These are phyloP conservation scores for Actinostola sp. DNA, from an alignment of 92 coral and sea anemone genomes.

Conservation along the genomic window DNA sequence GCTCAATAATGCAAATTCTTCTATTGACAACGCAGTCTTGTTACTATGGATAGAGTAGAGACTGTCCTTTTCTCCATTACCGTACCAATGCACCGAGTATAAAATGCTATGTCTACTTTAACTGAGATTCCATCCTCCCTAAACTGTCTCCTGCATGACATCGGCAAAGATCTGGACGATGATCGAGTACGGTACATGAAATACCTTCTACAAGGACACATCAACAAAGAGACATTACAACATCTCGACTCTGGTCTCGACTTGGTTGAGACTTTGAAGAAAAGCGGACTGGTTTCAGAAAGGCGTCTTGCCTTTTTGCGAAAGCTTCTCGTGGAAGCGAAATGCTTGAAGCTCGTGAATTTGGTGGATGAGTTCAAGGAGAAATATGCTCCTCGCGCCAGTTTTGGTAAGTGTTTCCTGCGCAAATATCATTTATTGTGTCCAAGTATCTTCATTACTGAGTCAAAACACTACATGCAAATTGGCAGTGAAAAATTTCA, in stretches of 20 bases:
- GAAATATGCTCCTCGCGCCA: slow-evolving; percentile 44
- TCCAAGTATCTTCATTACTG: no score
- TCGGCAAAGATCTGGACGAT: slow-evolving; percentile 67
- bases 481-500: no score
- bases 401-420: slow-evolving; percentile 55
- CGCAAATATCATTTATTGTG: slow-evolving; percentile 13
- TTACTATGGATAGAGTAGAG: slow-evolving; percentile 13
- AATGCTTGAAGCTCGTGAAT: slow-evolving; percentile 69
- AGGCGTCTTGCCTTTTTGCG: slow-evolving; percentile 82
- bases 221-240: slow-evolving; percentile 80
- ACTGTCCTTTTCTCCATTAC: background rate
- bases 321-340: slow-evolving; percentile 86
- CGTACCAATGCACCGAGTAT: background rate
- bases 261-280: slow-evolving; percentile 61
- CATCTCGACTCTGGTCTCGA: slow-evolving; percentile 81
- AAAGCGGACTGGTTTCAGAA: slow-evolving; percentile 87
- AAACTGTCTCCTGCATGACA: slow-evolving; percentile 51
- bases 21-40: slow-evolving; percentile 16
- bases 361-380: slow-evolving; percentile 82
- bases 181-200: slow-evolving; percentile 77
- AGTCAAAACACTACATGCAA: background rate
- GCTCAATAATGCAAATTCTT: slow-evolving; percentile 21
- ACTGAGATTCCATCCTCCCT: slow-evolving; percentile 47
- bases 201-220: slow-evolving; percentile 85
- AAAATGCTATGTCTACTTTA: slow-evolving; percentile 37